Conservation (phyloP, 2,113 vertebrate species). For the Saguinus midas region DNA sequence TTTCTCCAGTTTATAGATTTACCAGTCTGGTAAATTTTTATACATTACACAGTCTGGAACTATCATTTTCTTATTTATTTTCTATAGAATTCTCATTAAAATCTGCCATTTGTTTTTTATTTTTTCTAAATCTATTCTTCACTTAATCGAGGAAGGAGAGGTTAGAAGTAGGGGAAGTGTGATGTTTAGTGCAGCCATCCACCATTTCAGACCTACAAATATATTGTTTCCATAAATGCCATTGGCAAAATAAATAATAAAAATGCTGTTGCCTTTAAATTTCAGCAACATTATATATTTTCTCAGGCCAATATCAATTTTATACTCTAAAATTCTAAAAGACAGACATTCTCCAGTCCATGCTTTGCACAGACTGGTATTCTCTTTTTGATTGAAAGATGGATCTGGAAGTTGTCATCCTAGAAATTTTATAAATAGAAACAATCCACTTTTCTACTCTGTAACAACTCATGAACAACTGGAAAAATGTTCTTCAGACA, state of each 20-base stretch:
- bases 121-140: background rate
- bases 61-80: background rate
- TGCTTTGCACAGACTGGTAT: background rate
- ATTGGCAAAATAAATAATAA: background rate
- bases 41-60: background rate
- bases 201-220: background rate
- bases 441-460: background rate
- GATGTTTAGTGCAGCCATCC: background rate
- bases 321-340: background rate
- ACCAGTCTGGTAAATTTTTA: background rate
- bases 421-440: slow-evolving; percentile 14
- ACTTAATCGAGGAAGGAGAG: background rate
- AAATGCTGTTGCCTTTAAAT: background rate
- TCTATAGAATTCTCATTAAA: background rate
- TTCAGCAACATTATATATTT: background rate
- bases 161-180: background rate
- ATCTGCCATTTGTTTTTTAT: background rate
- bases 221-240: background rate
- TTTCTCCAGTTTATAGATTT: background rate
- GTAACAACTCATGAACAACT: slow-evolving; percentile 41
- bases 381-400: background rate
- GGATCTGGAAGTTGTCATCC: background rate
- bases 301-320: background rate
- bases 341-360: background rate
- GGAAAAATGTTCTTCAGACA: slow-evolving; percentile 22